phyloP scores from a whole-genome alignment of 2,113 vertebrate species.

The Passer domesticus region DNA sequence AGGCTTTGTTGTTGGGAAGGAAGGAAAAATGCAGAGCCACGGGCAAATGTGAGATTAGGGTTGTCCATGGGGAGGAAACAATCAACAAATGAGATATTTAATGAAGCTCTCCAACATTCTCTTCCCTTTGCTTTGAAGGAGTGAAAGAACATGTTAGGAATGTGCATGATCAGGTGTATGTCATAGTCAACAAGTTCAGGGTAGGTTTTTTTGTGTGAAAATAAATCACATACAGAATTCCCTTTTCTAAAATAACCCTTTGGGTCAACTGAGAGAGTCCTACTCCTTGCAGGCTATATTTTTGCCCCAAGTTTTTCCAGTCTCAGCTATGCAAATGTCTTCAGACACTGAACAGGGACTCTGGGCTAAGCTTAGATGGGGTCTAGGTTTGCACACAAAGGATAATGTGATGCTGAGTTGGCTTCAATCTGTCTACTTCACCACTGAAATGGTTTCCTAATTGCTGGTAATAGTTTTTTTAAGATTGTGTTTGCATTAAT shows the following conservation, averaged over 20 bases:
- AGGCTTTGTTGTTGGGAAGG: neutral
- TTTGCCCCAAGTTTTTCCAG: neutral
- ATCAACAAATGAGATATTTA: neutral
- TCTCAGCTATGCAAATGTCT: neutral
- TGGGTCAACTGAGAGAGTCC: neutral
- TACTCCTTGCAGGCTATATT: rapidly evolving
- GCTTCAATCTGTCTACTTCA: rapidly evolving
- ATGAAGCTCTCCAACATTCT: neutral
- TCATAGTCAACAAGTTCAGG: neutral
- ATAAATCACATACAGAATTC: neutral
- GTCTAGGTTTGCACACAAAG: neutral
- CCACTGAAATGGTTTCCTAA: neutral
- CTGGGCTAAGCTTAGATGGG: neutral
- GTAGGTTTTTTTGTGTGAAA: neutral
- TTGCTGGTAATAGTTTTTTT: neutral
- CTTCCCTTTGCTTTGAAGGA: neutral
- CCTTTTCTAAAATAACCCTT: neutral
- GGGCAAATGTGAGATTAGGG: too few species aligned
- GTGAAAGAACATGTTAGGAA: neutral
- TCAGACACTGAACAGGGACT: neutral
- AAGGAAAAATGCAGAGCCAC: neutral
- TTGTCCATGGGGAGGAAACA: neutral
- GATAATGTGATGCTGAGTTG: neutral
- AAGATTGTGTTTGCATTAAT: too few species aligned
- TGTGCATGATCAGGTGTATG: neutral